Evolutionary conservation across 2,797 vertebrate genomes (phyloP), one percentile per base, ranked within the genome.

Genomic region (Buceros bicornis): DNA sequence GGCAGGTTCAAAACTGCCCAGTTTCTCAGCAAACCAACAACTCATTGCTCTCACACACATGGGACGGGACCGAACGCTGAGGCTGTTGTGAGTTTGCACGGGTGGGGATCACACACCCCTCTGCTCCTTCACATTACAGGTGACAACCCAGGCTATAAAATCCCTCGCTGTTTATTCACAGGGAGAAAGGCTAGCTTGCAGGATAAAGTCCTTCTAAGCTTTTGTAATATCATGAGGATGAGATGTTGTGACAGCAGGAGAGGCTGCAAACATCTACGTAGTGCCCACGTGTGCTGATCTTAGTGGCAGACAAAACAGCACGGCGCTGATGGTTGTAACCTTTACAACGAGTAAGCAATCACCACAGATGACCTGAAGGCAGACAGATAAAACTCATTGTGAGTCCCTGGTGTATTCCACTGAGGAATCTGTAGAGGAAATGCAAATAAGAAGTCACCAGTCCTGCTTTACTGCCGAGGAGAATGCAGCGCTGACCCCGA

Each of bases 261-360:
- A 81, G 50, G 18, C 67, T 56, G 64, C 48, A 51, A 37, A 37
- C 18, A 6, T 33, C 50, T 74, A 8, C 0, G 25, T 40, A 65
- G 13, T 81, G 58, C 40, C n/a, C 2, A 0, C 0, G 0, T 37
- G 62, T 35, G 58, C 85, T 84, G 58, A 54, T 72, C 66, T 35
- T 40, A 16, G 16, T 17, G 54, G 56, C 78, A 64, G 47, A 9
- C 66, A 93, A 84, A 65, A 48, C 61, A 87, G 73, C 53, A 9
- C 2, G 1, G n/a, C 71, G 85, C 77, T 95, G 91, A 77, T 37
- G 82, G 78, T 47, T 48, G 37, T 86, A 96, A 90, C 71, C 72
- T 94, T 95, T 51, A 18, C 74, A 88, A 78, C 77, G 70, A 81
- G n/a, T 70, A 92, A 93, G 74, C 92, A 94, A 82, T 85, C 61